These are phyloP conservation scores for Sisor rabdophorus DNA, from an alignment of 2,113 vertebrate species.

Conservation along the genomic window DNA sequence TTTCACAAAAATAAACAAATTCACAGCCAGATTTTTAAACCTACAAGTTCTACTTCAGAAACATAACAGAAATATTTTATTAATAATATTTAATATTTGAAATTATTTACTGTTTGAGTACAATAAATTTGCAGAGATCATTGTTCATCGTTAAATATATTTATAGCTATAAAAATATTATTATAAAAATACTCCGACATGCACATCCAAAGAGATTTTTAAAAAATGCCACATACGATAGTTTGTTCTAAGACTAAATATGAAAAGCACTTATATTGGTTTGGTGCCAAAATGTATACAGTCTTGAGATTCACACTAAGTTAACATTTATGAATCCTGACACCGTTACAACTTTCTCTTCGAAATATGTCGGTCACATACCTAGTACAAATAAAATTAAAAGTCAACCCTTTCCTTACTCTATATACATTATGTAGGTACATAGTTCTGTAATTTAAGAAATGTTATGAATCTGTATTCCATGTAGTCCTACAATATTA, in stretches of 20 bases:
- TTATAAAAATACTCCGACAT: no score
- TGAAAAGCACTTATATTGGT: background rate
- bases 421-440: background rate
- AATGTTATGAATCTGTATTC: background rate
- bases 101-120: no score
- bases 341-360: background rate
- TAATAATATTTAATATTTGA: no score
- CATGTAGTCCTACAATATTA: background rate
- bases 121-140: no score
- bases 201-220: background rate
- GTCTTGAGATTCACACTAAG: background rate
- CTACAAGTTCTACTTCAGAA: background rate
- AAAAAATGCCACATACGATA: background rate
- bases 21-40: background rate
- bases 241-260: background rate
- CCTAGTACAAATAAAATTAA: background rate
- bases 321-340: background rate
- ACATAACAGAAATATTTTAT: background rate
- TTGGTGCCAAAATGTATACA: background rate
- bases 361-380: background rate
- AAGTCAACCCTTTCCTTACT: background rate
- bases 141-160: no score
- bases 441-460: conserved; percentile 3
- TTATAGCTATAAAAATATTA: no score
- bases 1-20: background rate